phyloP scores from a whole-genome alignment of 2,888 invertebrate genomes.

The Drepanosiphum platanoidis region DNA sequence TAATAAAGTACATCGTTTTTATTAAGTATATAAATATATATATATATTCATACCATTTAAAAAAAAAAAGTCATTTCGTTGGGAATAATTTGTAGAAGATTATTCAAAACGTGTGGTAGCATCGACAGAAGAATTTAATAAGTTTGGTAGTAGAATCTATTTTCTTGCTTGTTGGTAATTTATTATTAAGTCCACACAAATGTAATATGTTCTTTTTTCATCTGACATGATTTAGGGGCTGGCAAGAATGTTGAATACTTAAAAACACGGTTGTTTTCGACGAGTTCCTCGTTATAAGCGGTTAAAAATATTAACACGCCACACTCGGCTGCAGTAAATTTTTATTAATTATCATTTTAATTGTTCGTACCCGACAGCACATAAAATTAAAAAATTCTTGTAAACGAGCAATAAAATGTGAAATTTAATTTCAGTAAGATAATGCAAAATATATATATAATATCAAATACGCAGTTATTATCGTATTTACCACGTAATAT shows the following conservation, averaged over 20 bases:
- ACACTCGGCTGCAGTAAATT: background rate
- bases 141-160: constrained; percentile 50
- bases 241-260: constrained; percentile 53
- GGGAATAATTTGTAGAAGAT: constrained; percentile 35
- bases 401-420: background rate
- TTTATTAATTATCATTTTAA: background rate
- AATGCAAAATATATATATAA: too few species aligned
- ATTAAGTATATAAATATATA: constrained; percentile 21
- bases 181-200: constrained; percentile 51
- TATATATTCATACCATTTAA: too few species aligned
- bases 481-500: too few species aligned
- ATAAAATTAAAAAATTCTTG: background rate
- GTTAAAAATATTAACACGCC: constrained; percentile 30
- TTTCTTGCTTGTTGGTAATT: constrained; percentile 45
- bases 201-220: constrained; percentile 19
- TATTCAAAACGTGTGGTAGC: constrained; percentile 53
- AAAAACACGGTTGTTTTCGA: constrained; percentile 34
- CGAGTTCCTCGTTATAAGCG: constrained; percentile 23
- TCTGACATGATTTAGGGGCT: constrained; percentile 51
- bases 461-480: too few species aligned
- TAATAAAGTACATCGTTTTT: background rate
- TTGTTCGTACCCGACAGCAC: background rate
- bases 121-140: constrained; percentile 56
- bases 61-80: constrained; percentile 5
- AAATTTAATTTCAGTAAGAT: too few species aligned